phyloP scores from a whole-genome alignment of 2,888 invertebrate genomes.

The Aplocera efformata region DNA sequence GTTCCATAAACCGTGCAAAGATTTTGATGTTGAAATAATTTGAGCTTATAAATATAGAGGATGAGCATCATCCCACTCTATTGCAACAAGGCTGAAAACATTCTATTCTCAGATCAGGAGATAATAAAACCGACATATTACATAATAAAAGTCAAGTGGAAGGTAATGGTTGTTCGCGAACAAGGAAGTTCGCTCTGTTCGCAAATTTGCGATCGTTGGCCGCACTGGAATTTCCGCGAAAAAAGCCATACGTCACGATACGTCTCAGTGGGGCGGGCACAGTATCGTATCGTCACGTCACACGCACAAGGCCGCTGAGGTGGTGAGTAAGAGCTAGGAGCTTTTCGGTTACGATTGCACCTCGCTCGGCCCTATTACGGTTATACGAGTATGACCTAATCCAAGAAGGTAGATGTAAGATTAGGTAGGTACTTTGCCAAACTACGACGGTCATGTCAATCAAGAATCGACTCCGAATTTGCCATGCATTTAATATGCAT shows the following conservation, averaged over 20 bases:
- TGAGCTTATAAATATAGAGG: no score
- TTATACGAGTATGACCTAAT: conserved; percentile 31
- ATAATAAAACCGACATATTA: conserved; percentile 2
- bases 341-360: conserved; percentile 42
- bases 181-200: conserved; percentile 22
- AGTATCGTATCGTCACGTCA: conserved; percentile 55
- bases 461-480: not conserved
- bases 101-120: no score
- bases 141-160: conserved; percentile 9
- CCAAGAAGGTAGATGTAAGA: conserved; percentile 9
- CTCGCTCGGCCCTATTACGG: conserved; percentile 39
- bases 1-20: no score
- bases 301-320: conserved; percentile 54
- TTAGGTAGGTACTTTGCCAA: not conserved
- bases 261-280: conserved; percentile 42
- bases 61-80: no score
- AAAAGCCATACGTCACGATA: conserved; percentile 65
- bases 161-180: conserved; percentile 10
- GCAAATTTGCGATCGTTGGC: conserved; percentile 53
- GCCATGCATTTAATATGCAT: no score
- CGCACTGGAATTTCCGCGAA: conserved; percentile 75
- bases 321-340: conserved; percentile 37
- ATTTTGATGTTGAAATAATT: no score
- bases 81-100: no score
- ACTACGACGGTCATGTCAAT: conserved; percentile 4